phyloP scores from a whole-genome alignment of 2,113 vertebrate genomes.

The Anarhynchus alexandrinus region DNA sequence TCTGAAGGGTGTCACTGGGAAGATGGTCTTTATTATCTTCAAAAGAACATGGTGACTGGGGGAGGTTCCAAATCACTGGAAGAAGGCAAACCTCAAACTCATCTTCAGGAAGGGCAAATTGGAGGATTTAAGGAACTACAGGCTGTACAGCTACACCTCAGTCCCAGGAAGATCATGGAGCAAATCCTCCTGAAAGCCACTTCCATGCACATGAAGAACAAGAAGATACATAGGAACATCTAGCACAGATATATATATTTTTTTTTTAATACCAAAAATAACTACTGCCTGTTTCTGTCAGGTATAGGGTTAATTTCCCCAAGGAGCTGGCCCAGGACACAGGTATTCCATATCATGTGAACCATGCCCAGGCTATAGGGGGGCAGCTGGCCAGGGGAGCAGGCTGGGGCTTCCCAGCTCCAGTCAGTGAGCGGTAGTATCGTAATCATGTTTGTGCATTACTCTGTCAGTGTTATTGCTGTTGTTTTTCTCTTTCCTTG shows the following conservation, averaged over 20 bases:
- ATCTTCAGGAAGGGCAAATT: not conserved
- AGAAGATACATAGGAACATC: not conserved
- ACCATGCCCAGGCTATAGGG: no score
- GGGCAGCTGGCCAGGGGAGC: no score
- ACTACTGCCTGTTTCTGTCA: not conserved
- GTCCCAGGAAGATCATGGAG: not conserved
- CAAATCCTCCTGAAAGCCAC: not conserved
- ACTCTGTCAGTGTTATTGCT: no score
- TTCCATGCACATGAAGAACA: not conserved
- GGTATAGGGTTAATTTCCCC: no score
- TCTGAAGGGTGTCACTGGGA: not conserved
- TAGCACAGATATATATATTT: not conserved
- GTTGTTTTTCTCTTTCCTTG: no score
- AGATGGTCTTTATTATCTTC: not conserved
- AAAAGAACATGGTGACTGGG: not conserved
- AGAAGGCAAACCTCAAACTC: not conserved
- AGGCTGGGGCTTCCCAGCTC: no score
- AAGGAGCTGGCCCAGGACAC: no score
- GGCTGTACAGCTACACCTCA: not conserved
- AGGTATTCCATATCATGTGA: no score
- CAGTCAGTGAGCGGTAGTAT: no score
- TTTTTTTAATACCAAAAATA: not conserved
- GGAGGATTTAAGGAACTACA: not conserved
- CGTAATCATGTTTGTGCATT: no score
- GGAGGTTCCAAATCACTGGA: not conserved